Percentiles rank a stretch among this genome's conserved stretches.
Conservation (phyloP, 2,113 vertebrate genomes). For the Mustela nigripes region DNA sequence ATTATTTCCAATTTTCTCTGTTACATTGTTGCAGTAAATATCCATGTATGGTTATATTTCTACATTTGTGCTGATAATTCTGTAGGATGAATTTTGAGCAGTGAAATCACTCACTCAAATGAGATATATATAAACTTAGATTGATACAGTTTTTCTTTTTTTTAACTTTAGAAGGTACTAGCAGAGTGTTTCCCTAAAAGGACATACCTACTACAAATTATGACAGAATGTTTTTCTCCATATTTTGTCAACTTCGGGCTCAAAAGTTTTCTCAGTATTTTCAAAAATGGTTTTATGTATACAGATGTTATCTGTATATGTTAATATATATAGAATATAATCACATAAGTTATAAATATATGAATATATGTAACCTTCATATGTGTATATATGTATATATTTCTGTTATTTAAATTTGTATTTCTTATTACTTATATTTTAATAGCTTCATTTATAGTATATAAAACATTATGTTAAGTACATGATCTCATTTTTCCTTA, state of each 20-base stretch:
- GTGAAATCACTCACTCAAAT: constrained; percentile 15
- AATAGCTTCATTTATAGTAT: neutral
- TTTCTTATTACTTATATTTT: constrained; percentile 37
- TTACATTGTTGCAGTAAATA: neutral
- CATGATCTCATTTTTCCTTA: constrained; percentile 15
- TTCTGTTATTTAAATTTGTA: constrained; percentile 31
- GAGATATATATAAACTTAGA: neutral
- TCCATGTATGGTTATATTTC: neutral
- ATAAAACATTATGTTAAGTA: neutral
- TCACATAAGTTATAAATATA: neutral
- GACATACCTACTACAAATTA: neutral
- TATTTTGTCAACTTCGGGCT: neutral
- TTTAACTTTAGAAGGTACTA: neutral
- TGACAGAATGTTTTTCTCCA: neutral
- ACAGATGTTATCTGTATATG: neutral
- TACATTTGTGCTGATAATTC: neutral
- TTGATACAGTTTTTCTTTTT: neutral
- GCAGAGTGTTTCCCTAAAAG: neutral
- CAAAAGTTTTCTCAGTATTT: neutral
- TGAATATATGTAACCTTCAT: neutral
- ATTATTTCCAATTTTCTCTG: neutral
- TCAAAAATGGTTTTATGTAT: neutral
- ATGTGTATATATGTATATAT: neutral
- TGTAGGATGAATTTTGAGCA: constrained; percentile 24
- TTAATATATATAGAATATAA: neutral